Evolutionary conservation across 2,797 vertebrate genomes (phyloP), one percentile per base, ranked within the genome.

Genomic region (Merluccius polli): DNA sequence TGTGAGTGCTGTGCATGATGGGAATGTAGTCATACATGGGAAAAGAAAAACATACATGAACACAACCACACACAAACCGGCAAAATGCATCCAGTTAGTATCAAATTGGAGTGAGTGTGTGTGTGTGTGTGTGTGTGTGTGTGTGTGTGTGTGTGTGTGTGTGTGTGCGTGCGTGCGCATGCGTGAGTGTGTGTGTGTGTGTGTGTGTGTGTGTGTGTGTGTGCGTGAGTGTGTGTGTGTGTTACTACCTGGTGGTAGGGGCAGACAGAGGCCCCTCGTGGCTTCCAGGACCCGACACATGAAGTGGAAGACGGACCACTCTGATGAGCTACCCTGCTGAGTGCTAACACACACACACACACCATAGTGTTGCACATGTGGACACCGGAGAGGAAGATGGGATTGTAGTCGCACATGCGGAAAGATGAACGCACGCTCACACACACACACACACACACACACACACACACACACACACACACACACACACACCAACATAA

Each of bases 251-350:
- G 98, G 97, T 77, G 98, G 92, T 73, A 98, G 92, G 73, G 98
- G 98, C 76, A 98, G 78, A 86, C 93, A 96, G 83, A 97, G 94
- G 74, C 90, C 92, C 77, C 83, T 91, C 30, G 93, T 92, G 78
- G 97, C 96, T 90, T 97, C 95, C 87, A 97, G 89, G 89, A 97
- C 95, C 59, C 92, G 95, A 88, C 93, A 94, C 96, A 99, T 97
- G 84, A 95, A 87, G 84, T 95, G 94, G 91, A 98, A 96, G 80
- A 95, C 93, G 0, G 92, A 90, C 87, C 93, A 95, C 79, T 98
- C 96, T 6, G 90, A 93, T 0, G 92, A 83, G 79, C 91, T 92
- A 78, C 93, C 95, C 82, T 67, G 91, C 83, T 93, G 88, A 3
- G 86, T 90, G 4, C 96, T 98, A 79, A 32, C 81, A 29, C 18